Evolutionary conservation across 2,113 vertebrate species (phyloP), one percentile per base, ranked within the genome.

Genomic region (Neomonachus schauinslandi): DNA sequence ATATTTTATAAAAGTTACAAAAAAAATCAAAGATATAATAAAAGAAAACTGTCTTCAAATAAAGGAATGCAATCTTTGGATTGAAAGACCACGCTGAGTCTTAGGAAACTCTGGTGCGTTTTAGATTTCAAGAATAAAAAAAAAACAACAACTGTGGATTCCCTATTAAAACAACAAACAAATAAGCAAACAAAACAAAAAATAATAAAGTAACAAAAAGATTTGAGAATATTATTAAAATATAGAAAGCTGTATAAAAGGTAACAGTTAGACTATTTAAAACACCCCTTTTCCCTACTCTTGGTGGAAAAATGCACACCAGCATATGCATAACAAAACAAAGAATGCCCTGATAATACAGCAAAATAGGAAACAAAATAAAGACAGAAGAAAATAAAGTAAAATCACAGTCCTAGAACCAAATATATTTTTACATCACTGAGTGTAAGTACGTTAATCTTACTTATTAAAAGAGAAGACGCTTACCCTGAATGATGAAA

Each of bases 21-120:
- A 49, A 33, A n/a, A 36, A 55, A 4, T 9, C 28, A 80, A 80
- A 84, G 55, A 89, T 59, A 59, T 76, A 91, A 74, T 80, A 67
- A 61, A 97, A 95, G 91, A 83, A 95, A 79, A 91, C 31, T 80
- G 2, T 28, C 28, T 33, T 84, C 24, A 71, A 83, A 46, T 67
- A 46, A 94, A 95, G 22, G 13, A 95, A 94, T 22, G 14, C 1
- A 28, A 19, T 31, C 15, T 67, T 74, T 24, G 49, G 16, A 10
- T 33, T 74, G 61, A 91, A 94, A 59, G 0, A n/a, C 4, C 8
- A 31, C 4, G 31, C 9, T 10, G 24, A 26, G 36, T 51, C 9
- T 59, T 69, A 42, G 33, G 85, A 94, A 67, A 46, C 13, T 4
- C 9, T 46, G 79, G 15, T 65, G 13, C 24, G 26, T 55, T 90